Evolutionary conservation across 1,140 invertebrate genomes (phyloP).

Genomic region (Halictus rubicundus): DNA sequence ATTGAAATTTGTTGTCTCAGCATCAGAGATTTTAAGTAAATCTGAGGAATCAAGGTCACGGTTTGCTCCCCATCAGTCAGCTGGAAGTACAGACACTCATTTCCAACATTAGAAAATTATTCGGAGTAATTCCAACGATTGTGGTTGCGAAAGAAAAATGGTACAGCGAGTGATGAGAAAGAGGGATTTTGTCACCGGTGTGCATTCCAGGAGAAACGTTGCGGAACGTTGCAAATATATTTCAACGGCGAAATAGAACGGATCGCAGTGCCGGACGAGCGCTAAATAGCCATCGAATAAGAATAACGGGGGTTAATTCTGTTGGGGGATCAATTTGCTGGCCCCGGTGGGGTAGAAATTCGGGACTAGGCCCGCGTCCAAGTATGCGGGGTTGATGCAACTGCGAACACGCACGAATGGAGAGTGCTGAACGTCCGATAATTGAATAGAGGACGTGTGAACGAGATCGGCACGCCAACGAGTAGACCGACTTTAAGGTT

Average conservation of each 20-base stretch:
- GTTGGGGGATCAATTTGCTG: constrained; percentile 23
- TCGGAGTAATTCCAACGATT: too few relatives aligned
- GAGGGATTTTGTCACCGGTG: too few relatives aligned
- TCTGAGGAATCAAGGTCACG: too few relatives aligned
- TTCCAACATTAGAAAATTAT: too few relatives aligned
- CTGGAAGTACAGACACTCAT: too few relatives aligned
- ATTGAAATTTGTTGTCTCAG: too few relatives aligned
- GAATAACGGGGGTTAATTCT: constrained; percentile 39
- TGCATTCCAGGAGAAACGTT: too few relatives aligned
- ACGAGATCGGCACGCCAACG: constrained; percentile 65
- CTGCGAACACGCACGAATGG: constrained; percentile 44
- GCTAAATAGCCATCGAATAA: not conserved
- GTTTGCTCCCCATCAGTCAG: too few relatives aligned
- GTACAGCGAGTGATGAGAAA: too few relatives aligned
- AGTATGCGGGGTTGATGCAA: constrained; percentile 3
- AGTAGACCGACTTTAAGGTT: constrained; percentile 54
- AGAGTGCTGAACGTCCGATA: constrained; percentile 63
- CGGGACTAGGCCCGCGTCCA: not conserved
- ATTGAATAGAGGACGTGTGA: constrained; percentile 71
- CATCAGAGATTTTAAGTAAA: too few relatives aligned
- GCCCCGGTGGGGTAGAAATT: constrained; percentile 7
- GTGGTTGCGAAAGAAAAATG: too few relatives aligned
- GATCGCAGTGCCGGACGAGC: constrained; percentile 17
- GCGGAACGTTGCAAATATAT: too few relatives aligned
- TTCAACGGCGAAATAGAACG: not conserved